A percentile compares a stretch with the other conserved stretches of the same genome.
phyloP scores from a whole-genome alignment of 1,140 invertebrate species.

The Chelonus insularis region DNA sequence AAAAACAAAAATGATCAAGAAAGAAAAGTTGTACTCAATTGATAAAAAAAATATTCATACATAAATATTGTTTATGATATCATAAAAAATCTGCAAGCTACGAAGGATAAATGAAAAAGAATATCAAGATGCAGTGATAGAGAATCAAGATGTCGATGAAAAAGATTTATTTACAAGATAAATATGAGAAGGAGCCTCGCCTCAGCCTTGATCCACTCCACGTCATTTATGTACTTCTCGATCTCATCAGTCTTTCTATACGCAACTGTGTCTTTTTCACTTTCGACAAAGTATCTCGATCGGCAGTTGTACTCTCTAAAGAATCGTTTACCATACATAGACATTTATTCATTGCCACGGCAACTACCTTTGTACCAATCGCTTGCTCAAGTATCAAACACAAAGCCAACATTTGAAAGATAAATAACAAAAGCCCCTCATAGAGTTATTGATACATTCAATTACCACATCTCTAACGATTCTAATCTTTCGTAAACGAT shows the following conservation, averaged over 20 bases:
- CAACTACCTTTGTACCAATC: neutral
- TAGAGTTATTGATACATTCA: neutral
- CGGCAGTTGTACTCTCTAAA: conserved; percentile 1
- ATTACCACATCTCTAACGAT: neutral
- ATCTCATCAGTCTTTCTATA: conserved; percentile 39
- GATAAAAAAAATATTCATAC: neutral
- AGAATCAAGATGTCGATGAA: conserved; percentile 7
- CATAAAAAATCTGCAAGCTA: too few relatives aligned
- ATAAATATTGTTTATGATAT: neutral
- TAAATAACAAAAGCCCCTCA: neutral
- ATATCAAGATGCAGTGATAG: neutral
- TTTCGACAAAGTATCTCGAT: conserved; percentile 17
- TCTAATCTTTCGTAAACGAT: neutral
- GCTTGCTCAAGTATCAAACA: neutral
- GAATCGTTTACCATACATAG: neutral
- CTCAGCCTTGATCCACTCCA: conserved; percentile 49
- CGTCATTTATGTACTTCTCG: conserved; percentile 26
- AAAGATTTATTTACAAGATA: conserved; percentile 32
- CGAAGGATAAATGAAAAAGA: neutral
- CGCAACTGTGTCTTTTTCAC: conserved; percentile 21
- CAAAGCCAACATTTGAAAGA: neutral
- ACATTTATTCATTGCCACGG: conserved; percentile 8
- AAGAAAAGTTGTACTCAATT: too few relatives aligned
- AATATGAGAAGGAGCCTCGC: conserved; percentile 35
- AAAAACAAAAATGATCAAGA: neutral